Evolutionary conservation across 37 sponge, comb jelly and placozoan genomes (phyloP), one percentile per base, ranked within the genome.

Genomic region (Spongilla lacustris): DNA sequence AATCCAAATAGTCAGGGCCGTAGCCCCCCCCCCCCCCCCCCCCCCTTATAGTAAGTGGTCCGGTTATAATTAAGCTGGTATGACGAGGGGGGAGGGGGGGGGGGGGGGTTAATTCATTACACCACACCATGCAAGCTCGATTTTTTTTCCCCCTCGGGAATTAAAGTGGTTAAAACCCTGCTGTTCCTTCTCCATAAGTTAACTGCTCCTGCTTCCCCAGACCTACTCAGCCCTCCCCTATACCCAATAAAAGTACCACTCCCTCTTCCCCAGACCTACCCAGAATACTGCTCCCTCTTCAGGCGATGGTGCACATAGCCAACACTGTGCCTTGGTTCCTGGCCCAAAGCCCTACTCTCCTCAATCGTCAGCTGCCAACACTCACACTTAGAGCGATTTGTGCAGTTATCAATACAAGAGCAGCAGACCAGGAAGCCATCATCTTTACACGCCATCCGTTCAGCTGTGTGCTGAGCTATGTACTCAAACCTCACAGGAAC

Each of bases 381-480:
- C 67, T 77, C 77, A 71, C 95, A 95, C 30, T 82, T 77, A 21
- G 86, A 68, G 14, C 75, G 81, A 76, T 87, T 81, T 17, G 29
- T 27, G 66, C 94, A 93, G 34, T 84, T 73, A 58, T 89, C 92
- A 21, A 66, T 71, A 66, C 97, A 96, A 67, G 48, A 25, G 72
- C 97, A 96, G 75, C 85, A 88, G 25, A 91, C 75, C 67, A 93
- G 79, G 70, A 96, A 96, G 9, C 75, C 82, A 0, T 48, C 75
- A 37, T 88, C 74, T 4, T 75, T 79, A 36, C 36, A 33, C 26
- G 84, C 79, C 14, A 74, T 82, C 2, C 75, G 66, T 25, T 79
- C 81, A 50, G 50, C 58, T 5, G 67, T 88, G 19, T 92, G 81
- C 0, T 36, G 21, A 12, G 85, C 75, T 14, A 71, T 86, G 74